A percentile compares a stretch with the other conserved stretches of the same genome.
phyloP scores from a whole-genome alignment of 2,888 invertebrate genomes.

The Troglohyphantes excavatus region DNA sequence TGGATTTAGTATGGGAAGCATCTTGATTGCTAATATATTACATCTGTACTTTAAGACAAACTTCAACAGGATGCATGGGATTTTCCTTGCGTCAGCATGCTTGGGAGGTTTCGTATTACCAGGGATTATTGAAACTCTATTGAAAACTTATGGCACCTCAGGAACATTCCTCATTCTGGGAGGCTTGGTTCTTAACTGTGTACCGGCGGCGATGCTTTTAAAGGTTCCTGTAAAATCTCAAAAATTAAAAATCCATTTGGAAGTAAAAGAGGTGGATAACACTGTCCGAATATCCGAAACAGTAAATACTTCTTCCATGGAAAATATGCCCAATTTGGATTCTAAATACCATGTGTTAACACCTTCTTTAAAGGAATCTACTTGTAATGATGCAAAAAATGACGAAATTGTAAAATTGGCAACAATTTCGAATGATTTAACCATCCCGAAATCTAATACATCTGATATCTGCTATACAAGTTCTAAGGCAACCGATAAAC shows the following conservation, averaged over 20 bases:
- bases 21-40: not conserved
- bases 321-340: too few relatives aligned
- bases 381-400: not conserved
- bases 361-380: too few relatives aligned
- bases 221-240: not conserved
- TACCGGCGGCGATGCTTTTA: conserved; percentile 3
- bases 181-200: not conserved
- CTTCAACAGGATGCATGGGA: not conserved
- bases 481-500: too few relatives aligned
- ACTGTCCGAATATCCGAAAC: not conserved
- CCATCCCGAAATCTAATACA: too few relatives aligned
- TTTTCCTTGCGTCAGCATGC: not conserved
- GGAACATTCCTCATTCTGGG: conserved; percentile 11
- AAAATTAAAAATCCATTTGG: not conserved
- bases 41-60: not conserved
- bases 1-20: not conserved
- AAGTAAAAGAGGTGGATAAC: too few relatives aligned
- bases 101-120: not conserved
- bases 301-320: not conserved
- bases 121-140: not conserved
- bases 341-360: not conserved
- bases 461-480: too few relatives aligned
- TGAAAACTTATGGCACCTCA: not conserved
- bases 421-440: too few relatives aligned
- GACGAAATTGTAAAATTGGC: not conserved